Base-by-base conservation (phyloP, 2,797 vertebrate genomes). In the Euthynnus affinis region DNA sequence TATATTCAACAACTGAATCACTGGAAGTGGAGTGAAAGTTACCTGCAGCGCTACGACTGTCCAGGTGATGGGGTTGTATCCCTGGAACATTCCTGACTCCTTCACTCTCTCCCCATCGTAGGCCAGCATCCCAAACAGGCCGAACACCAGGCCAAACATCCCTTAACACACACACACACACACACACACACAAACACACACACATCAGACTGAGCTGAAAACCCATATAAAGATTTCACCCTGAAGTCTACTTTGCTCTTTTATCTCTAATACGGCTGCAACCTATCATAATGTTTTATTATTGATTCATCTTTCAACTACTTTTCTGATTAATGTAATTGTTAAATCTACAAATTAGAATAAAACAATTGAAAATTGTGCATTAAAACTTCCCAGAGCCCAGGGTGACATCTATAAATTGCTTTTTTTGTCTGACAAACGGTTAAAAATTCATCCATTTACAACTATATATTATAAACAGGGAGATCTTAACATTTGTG, bases 81-180 rank as follows among this genome's bases (percentile, higher is more conserved):
- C 98, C 94, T 99, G 98, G 92, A 99, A 98, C 96, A 99, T 97
- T 76, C 98, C 98, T 3, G 96, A 95, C 89, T 98, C 96, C 70
- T 87, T 94, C 70, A 99, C 95, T 29, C 96, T 88, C 74, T 98
- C 96, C 61, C 98, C 98, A 53, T 99, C 98, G 49, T 98, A 99
- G 80, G 95, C 91, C 83, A 98, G 95, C 88, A 99, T 98, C 74
- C 98, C 98, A 81, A 98, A 95, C 84, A 99, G 84, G 71, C 98
- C 97, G 80, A 99, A 99, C 82, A 99, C 94, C 76, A 98, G 93
- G 34, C 98, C 98, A 84, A 99, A 99, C 93, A 99, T 91, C 55
- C 97, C 98, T 97, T 92, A 90, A 92, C 34, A 37, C 34, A 37
- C 34, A 37, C 34, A 37, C 34, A 37, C 9, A 37, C 8, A 37